Percentiles rank a stretch among this genome's conserved stretches.
Conservation (phyloP, 2,797 vertebrate genomes). For the Tarsius wallacei region DNA sequence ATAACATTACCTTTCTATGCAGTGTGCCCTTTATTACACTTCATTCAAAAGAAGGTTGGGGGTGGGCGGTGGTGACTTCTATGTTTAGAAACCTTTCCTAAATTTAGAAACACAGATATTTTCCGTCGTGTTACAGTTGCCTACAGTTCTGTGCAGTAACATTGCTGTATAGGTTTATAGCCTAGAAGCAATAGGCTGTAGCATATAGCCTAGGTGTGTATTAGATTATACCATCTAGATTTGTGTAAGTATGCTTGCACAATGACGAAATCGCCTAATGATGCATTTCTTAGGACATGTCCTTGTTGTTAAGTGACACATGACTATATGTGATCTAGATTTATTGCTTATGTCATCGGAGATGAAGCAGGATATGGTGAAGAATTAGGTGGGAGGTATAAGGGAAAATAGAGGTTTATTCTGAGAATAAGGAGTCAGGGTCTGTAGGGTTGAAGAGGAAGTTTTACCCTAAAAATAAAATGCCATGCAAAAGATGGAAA, state of each 20-base stretch:
- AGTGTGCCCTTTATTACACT: no score
- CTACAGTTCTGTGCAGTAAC: background rate
- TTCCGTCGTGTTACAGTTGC: background rate
- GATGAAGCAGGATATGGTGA: background rate
- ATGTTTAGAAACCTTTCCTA: no score
- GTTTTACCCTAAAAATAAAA: constrained; percentile 37
- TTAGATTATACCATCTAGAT: background rate
- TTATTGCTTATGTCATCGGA: background rate
- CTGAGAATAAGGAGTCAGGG: background rate
- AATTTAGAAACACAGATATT: background rate
- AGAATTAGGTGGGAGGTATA: background rate
- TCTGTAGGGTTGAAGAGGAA: background rate
- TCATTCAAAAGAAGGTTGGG: no score
- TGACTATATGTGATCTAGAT: background rate
- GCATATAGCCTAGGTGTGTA: background rate
- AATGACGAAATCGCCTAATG: background rate
- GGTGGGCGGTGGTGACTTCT: no score
- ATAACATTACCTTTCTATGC: background rate
- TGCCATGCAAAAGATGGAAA: background rate
- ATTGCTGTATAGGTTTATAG: background rate
- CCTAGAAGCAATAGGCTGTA: background rate
- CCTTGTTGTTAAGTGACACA: background rate
- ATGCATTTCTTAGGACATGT: background rate
- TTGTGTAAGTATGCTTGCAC: no score
- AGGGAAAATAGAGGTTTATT: background rate